phyloP scores from a whole-genome alignment of 1,140 invertebrate genomes.

The Pogonomyrmex barbatus region DNA sequence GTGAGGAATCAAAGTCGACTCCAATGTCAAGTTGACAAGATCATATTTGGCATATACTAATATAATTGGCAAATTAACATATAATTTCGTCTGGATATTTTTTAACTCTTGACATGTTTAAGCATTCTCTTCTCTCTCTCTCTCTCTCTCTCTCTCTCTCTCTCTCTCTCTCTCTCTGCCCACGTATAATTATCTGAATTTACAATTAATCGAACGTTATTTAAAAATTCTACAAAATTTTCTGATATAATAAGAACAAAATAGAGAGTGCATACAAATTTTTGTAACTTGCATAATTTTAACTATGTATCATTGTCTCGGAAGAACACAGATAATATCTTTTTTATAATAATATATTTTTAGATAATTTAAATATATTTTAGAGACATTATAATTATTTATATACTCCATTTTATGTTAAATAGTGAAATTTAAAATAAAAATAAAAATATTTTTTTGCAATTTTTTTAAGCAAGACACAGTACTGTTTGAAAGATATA shows the following conservation, averaged over 20 bases:
- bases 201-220: not conserved
- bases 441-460: not conserved
- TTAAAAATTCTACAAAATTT: not conserved
- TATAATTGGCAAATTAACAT: conserved; percentile 26
- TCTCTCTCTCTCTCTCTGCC: not conserved
- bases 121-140: not conserved
- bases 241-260: not conserved
- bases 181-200: not conserved
- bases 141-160: not conserved
- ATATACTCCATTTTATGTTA: not conserved
- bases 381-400: not conserved
- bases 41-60: not conserved
- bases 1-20: conserved; percentile 22
- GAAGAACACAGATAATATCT: not conserved
- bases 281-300: not conserved
- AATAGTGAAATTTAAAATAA: not conserved
- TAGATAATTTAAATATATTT: conserved; percentile 2
- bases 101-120: not conserved
- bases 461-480: not conserved
- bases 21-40: not conserved
- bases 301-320: not conserved
- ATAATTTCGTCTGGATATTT: not conserved
- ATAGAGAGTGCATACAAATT: not conserved
- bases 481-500: not conserved
- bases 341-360: not conserved